Conservation (phyloP, 2,888 invertebrate genomes). For the Rhodophaea formosa region DNA sequence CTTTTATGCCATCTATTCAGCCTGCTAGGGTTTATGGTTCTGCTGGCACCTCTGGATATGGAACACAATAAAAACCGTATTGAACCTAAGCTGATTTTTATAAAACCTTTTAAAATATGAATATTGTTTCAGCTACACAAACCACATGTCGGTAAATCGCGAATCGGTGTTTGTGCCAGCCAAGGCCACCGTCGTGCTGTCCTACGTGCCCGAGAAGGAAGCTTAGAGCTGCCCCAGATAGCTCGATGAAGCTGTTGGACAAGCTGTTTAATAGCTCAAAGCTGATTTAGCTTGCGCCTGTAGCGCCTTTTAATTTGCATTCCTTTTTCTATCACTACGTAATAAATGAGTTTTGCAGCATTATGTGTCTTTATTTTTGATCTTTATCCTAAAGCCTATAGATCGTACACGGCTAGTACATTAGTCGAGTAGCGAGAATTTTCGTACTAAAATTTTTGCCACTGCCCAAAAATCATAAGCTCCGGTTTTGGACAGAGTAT, state of each 20-base stretch:
- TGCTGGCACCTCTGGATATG: no score
- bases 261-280: constrained; percentile 16
- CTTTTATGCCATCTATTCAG: no score
- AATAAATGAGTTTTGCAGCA: constrained; percentile 17
- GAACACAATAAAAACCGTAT: no score
- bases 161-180: constrained; percentile 81
- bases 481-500: no score
- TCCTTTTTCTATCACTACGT: constrained; percentile 35
- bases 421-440: no score
- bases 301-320: constrained; percentile 39
- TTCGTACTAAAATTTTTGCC: no score
- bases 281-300: constrained; percentile 23
- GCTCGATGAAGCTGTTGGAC: constrained; percentile 9
- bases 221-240: constrained; percentile 22
- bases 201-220: constrained; percentile 82
- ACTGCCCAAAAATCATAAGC: no score
- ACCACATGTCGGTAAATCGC: constrained; percentile 55
- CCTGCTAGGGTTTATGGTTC: no score
- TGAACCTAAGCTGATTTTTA: no score
- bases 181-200: constrained; percentile 84
- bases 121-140: constrained; percentile 78
- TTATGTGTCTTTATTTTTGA: background rate
- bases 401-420: no score
- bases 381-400: no score
- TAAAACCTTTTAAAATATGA: constrained; percentile 10